Evolutionary conservation across 2,113 vertebrate species (phyloP), one percentile per base, ranked within the genome.

Genomic region (Paratilapia polleni): DNA sequence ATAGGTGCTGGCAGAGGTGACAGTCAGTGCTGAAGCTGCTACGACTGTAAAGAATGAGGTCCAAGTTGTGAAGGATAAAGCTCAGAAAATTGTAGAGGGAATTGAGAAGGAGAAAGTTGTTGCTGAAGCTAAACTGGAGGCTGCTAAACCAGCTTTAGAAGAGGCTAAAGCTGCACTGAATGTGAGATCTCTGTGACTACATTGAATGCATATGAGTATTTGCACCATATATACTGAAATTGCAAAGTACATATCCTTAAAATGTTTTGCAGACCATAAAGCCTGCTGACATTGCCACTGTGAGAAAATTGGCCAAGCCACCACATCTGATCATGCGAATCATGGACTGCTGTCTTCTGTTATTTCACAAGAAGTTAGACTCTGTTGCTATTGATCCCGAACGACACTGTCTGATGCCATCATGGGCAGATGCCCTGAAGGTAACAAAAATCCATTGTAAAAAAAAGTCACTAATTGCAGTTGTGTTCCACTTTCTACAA

Each of bases 311-410:
- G 85, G 94, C 96, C 52, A 96, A 96, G 80, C 96, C 96, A 76
- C 96, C 96, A 70, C 96, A 96, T 87, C 90, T 97, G 83, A 97
- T 97, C 83, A 97, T 97, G 96, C 88, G 95, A 81, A 97, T 97
- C 87, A 97, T 96, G 96, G 96, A 97, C 81, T 96, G 95, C 8
- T 93, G 94, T 19, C 85, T 97, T 34, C 91, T 97, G 84, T 90
- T 97, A 56, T 97, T 97, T 80, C 96, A 96, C 81, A 95, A 93
- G 85, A 96, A 88, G 91, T 26, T 97, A 82, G 94, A 96, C 57
- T 2, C 92, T 1, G 86, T 97, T 26, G 87, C 93, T 38, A 52
- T 89, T 34, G 96, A 97, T 93, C 92, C 92, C 0, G 96, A 96
- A 19, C 88, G 66, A 5, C 77, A 66, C 4, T 94, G 94, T 88